Base-by-base conservation (phyloP, 2,113 vertebrate species). In the Echinops telfairi region DNA sequence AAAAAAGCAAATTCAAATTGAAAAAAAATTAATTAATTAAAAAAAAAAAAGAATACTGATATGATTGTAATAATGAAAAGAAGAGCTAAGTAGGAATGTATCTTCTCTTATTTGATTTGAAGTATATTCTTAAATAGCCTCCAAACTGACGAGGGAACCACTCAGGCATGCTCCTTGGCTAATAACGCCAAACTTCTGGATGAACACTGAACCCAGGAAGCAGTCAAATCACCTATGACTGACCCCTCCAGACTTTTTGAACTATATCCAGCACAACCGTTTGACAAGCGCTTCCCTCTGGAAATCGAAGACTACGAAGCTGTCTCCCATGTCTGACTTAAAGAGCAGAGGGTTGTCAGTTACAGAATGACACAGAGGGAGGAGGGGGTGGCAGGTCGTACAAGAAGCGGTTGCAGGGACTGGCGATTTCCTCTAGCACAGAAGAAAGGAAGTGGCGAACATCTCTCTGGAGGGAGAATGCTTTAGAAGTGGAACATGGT, bases 61-160 rank as follows among this genome's bases (percentile, higher is more conserved):
- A 58, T 62, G 31, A 89, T 78, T 76, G 6, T 80, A 25, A 12
- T 53, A 77, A 33, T 17, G 10, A 66, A 84, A 40, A 89, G 78
- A 83, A 92, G 85, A 43, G 19, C n/a, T 81, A 81, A 58, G 31
- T 40, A 60, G 29, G 43, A 85, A 76, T 40, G 29, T 47, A 58
- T 92, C 75, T 88, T 87, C 25, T 23, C 40, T 71, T 83, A 62
- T 64, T 86, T 71, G 76, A 91, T 86, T 95, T 95, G 79, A 82
- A 88, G 83, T 73, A 38, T 83, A 83, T 27, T 90, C n/a, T 0
- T 66, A 60, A 64, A 92, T 23, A 58, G 53, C 27, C 86, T 90
- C 95, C 47, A 23, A 38, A 14, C 19, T 47, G 60, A 91, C 36
- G 70, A 70, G 60, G 80, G 81, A 86, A 36, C 53, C 25, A 71